phyloP scores from a whole-genome alignment of 2,113 vertebrate genomes.

The Otis tarda region DNA sequence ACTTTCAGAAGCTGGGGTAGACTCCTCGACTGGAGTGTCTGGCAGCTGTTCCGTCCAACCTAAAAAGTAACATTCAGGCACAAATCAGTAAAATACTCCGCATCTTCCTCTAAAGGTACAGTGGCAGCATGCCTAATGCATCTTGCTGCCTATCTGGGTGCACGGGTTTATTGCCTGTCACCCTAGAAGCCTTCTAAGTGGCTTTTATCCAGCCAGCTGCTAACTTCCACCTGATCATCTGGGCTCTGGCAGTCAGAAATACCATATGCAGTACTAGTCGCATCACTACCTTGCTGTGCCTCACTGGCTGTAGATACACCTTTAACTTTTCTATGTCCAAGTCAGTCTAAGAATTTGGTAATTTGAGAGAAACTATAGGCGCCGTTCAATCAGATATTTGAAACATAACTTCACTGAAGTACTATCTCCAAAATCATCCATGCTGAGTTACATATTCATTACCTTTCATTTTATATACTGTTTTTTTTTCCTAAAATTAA shows the following conservation, averaged over 20 bases:
- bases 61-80: conserved; percentile 15
- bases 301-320: background rate
- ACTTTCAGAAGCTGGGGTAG: conserved; percentile 72
- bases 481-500: background rate
- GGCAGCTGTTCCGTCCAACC: conserved; percentile 84
- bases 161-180: background rate
- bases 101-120: background rate
- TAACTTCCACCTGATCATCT: background rate
- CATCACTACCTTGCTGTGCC: background rate
- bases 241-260: background rate
- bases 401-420: background rate
- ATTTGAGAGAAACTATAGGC: background rate
- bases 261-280: background rate
- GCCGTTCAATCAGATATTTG: background rate
- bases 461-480: background rate
- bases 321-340: background rate
- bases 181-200: background rate
- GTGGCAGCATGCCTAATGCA: background rate
- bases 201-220: background rate
- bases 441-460: background rate
- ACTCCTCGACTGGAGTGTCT: conserved; percentile 83
- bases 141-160: background rate
- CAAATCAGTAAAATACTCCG: background rate
- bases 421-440: background rate
- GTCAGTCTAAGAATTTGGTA: background rate